Evolutionary conservation across 2,888 invertebrate species (phyloP).

Genomic region (Embidobia sp.): DNA sequence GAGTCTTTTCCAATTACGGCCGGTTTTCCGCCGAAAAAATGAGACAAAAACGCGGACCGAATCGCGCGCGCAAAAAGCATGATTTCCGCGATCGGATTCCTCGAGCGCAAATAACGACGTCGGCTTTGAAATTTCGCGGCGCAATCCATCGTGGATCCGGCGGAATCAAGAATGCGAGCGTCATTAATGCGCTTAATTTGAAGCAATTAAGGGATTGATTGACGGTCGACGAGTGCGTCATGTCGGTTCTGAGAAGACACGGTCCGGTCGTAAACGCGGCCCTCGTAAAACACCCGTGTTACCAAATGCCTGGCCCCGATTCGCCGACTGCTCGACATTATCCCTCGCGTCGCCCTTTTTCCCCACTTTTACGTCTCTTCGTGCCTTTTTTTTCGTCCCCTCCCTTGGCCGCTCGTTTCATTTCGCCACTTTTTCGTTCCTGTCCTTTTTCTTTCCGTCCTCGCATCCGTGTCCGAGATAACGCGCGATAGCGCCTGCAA

Average conservation of each 20-base stretch:
- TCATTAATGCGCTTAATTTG: slow-evolving; percentile 61
- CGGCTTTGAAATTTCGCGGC: slow-evolving; percentile 18
- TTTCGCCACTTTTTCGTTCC: too few relatives aligned
- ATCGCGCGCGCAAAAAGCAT: slow-evolving; percentile 3
- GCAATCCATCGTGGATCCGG: slow-evolving; percentile 19
- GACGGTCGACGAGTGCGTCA: slow-evolving; percentile 52
- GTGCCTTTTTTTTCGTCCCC: background rate
- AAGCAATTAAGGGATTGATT: slow-evolving; percentile 61
- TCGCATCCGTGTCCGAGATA: slow-evolving; percentile 41
- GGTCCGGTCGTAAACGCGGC: slow-evolving; percentile 53
- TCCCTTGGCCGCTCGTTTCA: too few relatives aligned
- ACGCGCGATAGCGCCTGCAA: slow-evolving; percentile 36
- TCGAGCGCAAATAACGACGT: slow-evolving; percentile 17
- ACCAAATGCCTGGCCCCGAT: slow-evolving; percentile 52
- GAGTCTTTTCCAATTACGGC: too few relatives aligned
- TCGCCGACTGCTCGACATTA: slow-evolving; percentile 43
- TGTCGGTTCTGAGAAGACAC: slow-evolving; percentile 55
- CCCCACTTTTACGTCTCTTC: background rate
- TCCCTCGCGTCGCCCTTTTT: slow-evolving; percentile 1
- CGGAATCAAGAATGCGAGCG: slow-evolving; percentile 45
- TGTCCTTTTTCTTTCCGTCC: slow-evolving; percentile 2
- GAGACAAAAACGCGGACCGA: slow-evolving; percentile 1
- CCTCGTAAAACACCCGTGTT: slow-evolving; percentile 59
- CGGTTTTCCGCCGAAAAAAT: background rate
- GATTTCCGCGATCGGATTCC: slow-evolving; percentile 33